Evolutionary conservation across 2,113 vertebrate species (phyloP), one percentile per base, ranked within the genome.

Genomic region (Plecotus auritus): DNA sequence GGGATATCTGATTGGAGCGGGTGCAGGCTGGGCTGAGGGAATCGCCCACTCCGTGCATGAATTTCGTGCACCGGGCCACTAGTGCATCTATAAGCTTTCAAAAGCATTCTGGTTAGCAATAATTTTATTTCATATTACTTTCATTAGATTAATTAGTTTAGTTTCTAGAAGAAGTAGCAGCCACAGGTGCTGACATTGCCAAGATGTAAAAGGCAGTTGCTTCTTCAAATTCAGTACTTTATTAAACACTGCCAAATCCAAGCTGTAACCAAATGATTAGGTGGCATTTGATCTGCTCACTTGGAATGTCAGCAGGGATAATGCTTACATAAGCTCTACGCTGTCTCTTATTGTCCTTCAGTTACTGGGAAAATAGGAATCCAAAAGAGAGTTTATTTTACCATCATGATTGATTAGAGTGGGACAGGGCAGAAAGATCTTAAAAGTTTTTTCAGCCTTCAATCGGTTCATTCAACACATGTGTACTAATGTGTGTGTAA

Each of bases 231-330:
- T 92, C 83, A 97, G 64, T 96, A 14, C 26, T 91, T 91, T 85
- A 64, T 54, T 73, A 16, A 86, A 72, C 59, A 87, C n/a, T 96
- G 96, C 94, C 92, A 97, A 96, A 95, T 95, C 28, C 96, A 97
- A 88, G 92, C 93, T 96, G 90, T 88, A 96, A 93, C 74, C 49
- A 30, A 97, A 97, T 91, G 97, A 97, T 95, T 97, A 94, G 80
- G 97, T 97, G 96, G 93, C 93, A 97, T 96, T 96, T 97, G 94
- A 98, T 97, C 88, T 85, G 78, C 89, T 95, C 94, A 70, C 93
- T 93, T 94, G 89, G 96, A 96, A 97, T 88, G 81, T 89, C 90
- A 95, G 76, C 73, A 88, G 42, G 73, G 91, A 96, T 23, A 95
- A 88, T 47, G 87, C 91, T 96, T 91, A 92, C 67, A 94, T 90